A percentile compares a stretch with the other conserved stretches of the same genome.
Evolutionary conservation across 1,140 invertebrate genomes (phyloP).

Genomic region (Caenorhabditis brenneri): DNA sequence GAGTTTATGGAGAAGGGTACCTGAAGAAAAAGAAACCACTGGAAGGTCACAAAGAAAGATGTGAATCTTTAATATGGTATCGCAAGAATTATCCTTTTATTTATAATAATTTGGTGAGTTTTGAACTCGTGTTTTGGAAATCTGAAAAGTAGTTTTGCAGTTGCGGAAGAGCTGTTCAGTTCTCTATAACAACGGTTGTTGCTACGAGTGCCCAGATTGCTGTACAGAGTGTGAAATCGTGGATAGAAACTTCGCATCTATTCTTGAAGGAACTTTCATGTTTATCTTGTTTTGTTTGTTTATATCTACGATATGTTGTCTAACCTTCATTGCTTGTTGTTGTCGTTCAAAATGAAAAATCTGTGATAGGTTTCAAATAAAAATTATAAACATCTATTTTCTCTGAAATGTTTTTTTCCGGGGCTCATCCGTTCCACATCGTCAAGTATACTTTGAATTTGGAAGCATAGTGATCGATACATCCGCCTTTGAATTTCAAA

Average conservation of each 20-base stretch:
- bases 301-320: background rate
- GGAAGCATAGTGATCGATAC: too few species aligned
- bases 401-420: too few species aligned
- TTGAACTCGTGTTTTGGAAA: background rate
- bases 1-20: background rate
- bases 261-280: too few species aligned
- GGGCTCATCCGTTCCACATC: too few species aligned
- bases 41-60: background rate
- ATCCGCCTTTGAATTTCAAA: too few species aligned
- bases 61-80: too few species aligned
- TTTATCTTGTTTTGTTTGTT: background rate
- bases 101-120: background rate
- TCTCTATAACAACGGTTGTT: background rate
- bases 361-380: too few species aligned
- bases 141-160: background rate
- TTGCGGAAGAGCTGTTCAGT: background rate
- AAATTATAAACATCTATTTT: too few species aligned
- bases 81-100: background rate
- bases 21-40: background rate
- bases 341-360: too few species aligned
- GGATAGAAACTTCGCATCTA: too few species aligned
- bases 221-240: background rate
- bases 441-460: too few species aligned
- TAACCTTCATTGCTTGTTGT: too few species aligned
- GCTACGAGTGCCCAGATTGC: background rate